These are phyloP conservation scores for Montipora cactus DNA, from an alignment of 64 coral and sea anemone species.

Conservation along the genomic window DNA sequence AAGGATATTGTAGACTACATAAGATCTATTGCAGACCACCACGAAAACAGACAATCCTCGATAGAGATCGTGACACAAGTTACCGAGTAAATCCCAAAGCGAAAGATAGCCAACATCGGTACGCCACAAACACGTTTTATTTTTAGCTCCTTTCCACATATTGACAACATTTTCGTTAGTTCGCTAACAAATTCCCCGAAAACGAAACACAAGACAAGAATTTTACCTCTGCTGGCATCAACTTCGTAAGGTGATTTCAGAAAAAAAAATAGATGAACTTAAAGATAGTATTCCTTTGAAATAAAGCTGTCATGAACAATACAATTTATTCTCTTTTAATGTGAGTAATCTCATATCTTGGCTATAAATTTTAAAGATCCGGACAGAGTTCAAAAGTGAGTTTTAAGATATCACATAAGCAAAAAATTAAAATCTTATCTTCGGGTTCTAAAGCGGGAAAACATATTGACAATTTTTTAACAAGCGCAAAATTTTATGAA, in stretches of 20 bases:
- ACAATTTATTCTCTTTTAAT: background rate
- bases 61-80: constrained; percentile 2
- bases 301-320: background rate
- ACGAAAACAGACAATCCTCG: constrained; percentile 19
- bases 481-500: background rate
- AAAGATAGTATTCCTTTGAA: background rate
- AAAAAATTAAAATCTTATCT: constrained; percentile 32
- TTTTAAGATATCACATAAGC: background rate
- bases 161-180: background rate
- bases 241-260: background rate
- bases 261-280: background rate
- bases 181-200: too few species aligned
- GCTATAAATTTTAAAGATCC: background rate
- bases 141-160: background rate
- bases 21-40: constrained; percentile 68
- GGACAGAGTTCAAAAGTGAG: background rate
- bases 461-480: background rate
- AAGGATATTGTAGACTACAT: constrained; percentile 94
- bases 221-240: background rate
- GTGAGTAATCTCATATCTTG: background rate
- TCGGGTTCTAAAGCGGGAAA: background rate
- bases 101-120: background rate
- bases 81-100: background rate
- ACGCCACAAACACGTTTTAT: background rate
- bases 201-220: background rate